Percentiles rank a stretch among this genome's conserved stretches.
phyloP scores from a whole-genome alignment of 2,113 vertebrate species.

The Marcusenius ussheri region DNA sequence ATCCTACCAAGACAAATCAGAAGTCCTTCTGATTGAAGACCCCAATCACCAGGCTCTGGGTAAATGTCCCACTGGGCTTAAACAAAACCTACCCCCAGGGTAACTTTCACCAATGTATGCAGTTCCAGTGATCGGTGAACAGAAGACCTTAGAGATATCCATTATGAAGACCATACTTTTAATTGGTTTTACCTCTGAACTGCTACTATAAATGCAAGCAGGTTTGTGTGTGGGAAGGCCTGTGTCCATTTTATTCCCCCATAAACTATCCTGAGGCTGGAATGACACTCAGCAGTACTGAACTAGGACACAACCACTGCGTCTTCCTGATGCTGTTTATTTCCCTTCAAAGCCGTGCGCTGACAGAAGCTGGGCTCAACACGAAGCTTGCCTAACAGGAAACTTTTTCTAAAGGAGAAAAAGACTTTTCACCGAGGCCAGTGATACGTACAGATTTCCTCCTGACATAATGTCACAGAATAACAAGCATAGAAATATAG shows the following conservation, averaged over 20 bases:
- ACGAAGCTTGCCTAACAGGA: not conserved
- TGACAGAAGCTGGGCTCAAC: not conserved
- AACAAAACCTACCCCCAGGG: not conserved
- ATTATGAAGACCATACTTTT: not conserved
- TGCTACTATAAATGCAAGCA: not conserved
- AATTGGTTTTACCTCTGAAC: not conserved
- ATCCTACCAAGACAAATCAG: conserved; percentile 63
- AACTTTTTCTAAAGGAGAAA: not conserved
- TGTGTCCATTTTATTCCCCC: not conserved
- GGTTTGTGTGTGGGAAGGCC: not conserved
- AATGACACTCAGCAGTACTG: not conserved
- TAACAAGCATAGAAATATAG: not conserved
- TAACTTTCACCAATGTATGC: not conserved
- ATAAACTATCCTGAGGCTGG: not conserved
- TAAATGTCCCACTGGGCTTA: not conserved
- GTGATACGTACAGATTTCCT: not conserved
- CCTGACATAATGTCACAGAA: not conserved
- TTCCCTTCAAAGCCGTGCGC: not conserved
- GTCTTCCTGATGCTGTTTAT: not conserved
- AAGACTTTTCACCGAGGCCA: not conserved
- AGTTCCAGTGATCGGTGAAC: not conserved
- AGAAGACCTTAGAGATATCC: not conserved
- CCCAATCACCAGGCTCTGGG: not conserved
- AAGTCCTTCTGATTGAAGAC: not conserved
- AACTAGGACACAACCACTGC: not conserved